Evolutionary conservation across 2,888 invertebrate genomes (phyloP).

Genomic region (Brachyptera risi): DNA sequence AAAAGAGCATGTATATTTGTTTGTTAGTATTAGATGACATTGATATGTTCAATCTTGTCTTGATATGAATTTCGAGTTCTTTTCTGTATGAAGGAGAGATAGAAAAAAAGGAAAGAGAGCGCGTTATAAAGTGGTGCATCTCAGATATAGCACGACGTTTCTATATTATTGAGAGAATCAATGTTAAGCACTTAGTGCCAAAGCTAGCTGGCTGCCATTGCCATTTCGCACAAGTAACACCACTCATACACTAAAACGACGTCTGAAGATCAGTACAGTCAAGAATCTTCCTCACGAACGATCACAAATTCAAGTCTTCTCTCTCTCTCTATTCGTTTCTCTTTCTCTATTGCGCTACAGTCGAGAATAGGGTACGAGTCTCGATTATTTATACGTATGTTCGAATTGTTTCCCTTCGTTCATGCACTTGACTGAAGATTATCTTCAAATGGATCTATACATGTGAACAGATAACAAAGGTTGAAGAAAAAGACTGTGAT

Average conservation of each 20-base stretch:
- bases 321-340: too few relatives aligned
- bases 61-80: constrained; percentile 2
- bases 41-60: constrained; percentile 1
- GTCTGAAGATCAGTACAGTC: background rate
- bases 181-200: constrained; percentile 12
- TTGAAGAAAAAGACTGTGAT: too few relatives aligned
- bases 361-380: too few relatives aligned
- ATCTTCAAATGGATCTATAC: too few relatives aligned
- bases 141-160: background rate
- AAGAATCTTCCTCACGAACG: background rate
- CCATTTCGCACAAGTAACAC: background rate
- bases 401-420: too few relatives aligned
- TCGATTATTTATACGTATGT: too few relatives aligned
- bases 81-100: too few relatives aligned
- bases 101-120: background rate
- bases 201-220: too few relatives aligned
- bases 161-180: background rate
- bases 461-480: too few relatives aligned
- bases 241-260: background rate
- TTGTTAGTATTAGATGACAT: background rate
- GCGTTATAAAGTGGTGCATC: background rate
- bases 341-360: too few relatives aligned
- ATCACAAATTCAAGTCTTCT: constrained; percentile 8
- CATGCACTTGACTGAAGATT: too few relatives aligned
- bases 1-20: background rate